Conservation (phyloP, 2,797 vertebrate genomes). For the Pampus argenteus region DNA sequence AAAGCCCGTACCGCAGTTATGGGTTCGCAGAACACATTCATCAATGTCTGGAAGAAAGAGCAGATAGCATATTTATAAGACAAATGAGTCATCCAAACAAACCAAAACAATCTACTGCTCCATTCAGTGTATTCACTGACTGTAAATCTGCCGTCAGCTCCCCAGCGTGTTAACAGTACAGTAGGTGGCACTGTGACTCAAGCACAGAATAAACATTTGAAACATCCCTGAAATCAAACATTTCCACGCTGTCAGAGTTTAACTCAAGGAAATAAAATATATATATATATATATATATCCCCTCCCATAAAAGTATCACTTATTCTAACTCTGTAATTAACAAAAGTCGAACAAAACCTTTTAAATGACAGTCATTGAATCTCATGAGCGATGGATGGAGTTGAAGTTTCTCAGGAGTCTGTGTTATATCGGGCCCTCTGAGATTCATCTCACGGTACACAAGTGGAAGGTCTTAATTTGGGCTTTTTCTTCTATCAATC, state of each 20-base stretch:
- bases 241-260: constrained; percentile 23
- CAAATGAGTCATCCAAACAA: neutral
- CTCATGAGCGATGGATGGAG: constrained; percentile 27
- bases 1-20: constrained; percentile 85
- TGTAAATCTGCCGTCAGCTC: neutral
- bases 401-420: constrained; percentile 31
- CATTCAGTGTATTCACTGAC: neutral
- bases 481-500: constrained; percentile 36
- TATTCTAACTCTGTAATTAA: constrained; percentile 57
- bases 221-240: constrained; percentile 1
- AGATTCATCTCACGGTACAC: constrained; percentile 23
- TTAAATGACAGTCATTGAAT: constrained; percentile 58
- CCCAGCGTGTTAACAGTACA: constrained; percentile 33
- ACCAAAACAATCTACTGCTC: neutral
- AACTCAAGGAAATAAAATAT: constrained; percentile 14
- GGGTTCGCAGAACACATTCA: constrained; percentile 85
- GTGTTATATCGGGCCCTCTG: constrained; percentile 29
- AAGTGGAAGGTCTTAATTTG: constrained; percentile 52
- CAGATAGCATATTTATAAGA: constrained; percentile 6
- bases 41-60: constrained; percentile 85
- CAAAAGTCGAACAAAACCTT: constrained; percentile 54
- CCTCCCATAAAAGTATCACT: constrained; percentile 26
- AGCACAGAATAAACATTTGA: constrained; percentile 41
- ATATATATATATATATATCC: neutral
- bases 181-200: constrained; percentile 83